A percentile compares a stretch with the other conserved stretches of the same genome.
Evolutionary conservation across 2,797 vertebrate genomes (phyloP).

Genomic region (Tiaroga cobitis): DNA sequence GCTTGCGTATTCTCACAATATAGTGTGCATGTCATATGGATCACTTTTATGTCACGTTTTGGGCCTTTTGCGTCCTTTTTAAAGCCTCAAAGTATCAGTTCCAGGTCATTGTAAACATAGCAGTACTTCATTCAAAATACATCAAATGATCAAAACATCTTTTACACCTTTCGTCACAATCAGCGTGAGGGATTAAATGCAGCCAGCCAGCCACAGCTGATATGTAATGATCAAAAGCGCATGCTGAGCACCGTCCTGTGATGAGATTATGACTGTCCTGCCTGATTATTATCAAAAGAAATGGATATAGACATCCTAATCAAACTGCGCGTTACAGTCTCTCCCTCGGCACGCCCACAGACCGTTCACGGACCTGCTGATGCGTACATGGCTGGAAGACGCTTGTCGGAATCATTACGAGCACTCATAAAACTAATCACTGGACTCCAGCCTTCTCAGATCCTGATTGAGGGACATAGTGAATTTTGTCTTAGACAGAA

Average conservation of each 20-base stretch:
- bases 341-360: not conserved
- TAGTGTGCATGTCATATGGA: not conserved
- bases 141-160: not conserved
- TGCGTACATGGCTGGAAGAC: too few relatives aligned
- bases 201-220: not conserved
- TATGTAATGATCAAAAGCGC: conserved; percentile 8
- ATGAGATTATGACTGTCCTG: not conserved
- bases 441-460: not conserved
- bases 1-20: not conserved
- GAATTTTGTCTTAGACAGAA: too few relatives aligned
- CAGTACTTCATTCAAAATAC: too few relatives aligned
- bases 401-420: not conserved
- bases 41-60: not conserved
- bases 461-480: not conserved
- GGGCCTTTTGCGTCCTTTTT: not conserved
- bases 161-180: not conserved
- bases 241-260: not conserved
- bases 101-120: not conserved
- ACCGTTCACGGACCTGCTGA: not conserved
- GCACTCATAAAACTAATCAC: not conserved
- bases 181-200: not conserved
- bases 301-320: not conserved
- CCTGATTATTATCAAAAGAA: conserved; percentile 11
- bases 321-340: not conserved
- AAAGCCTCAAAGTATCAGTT: not conserved